Base-by-base conservation (phyloP, 1,140 invertebrate genomes). In the Druon quercuslanigerum region DNA sequence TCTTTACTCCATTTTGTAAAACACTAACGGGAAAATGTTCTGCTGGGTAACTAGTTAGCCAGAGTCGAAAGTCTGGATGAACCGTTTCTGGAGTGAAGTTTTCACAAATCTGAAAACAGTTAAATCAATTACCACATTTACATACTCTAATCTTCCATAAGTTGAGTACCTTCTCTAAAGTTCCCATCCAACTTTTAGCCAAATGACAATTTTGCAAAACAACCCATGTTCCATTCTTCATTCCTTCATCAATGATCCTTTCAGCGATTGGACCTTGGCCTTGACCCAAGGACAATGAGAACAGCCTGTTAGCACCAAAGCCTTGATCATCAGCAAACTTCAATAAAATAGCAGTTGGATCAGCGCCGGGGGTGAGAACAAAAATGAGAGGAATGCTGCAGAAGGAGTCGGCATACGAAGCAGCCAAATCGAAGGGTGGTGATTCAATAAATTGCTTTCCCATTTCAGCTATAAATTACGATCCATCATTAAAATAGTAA, bases 181-280 rank as follows among this genome's bases (percentile, higher is more conserved):
- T 93, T 0, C 95, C 94, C 97, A 99, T 98, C 93, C 97, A 99
- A 84, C 96, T 97, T 77, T 96, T 96, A 8, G 97, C 98, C 82
- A 99, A 92, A 89, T 99, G 98, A 90, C 98, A 99, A 92, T 99
- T 99, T 92, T 99, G 98, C 50, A 99, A 90, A n/a, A 98, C 94
- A 3, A 99, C 97, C 98, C 98, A 99, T 72, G 94, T 95, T 40
- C 97, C 97, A 79, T 94, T 95, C 83, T 95, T 95, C 3, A 95
- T 92, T 1, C 96, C 97, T 82, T 97, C 96, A 51, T 97, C 94
- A 16, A 99, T 97, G 89, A 98, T 93, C 87, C 94, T 94, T 74
- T 96, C 92, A 25, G 98, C 98, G 83, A 98, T 97, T 46, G 94
- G 96, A 76, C 96, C 96, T 89, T 99, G 98, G 4, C 98, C 97